Evolutionary conservation across 2,888 invertebrate genomes (phyloP), one percentile per base, ranked within the genome.

Genomic region (Phrixothrix hirtus): DNA sequence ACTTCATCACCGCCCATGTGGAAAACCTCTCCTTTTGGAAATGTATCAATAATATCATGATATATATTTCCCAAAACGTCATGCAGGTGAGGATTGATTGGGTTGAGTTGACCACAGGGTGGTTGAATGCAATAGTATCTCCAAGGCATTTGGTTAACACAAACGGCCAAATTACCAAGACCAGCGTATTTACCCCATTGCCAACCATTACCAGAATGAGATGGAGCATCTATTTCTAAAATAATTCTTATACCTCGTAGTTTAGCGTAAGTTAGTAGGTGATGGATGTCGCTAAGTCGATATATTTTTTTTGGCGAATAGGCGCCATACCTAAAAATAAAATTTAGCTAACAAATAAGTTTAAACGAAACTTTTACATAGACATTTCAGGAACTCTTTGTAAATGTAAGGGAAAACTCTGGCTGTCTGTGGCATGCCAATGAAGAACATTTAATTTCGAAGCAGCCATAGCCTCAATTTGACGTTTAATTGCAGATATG

Each of bases 391-490:
- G 91, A 12, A 88, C 82, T 29, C 85, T 79, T n/a, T 79, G 79
- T 0, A 88, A 85, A 66, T 89, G 87, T 66, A 94, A 79, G 0
- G 96, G 95, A 75, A 95, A 96, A 64, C 95, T 94, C 61, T 95
- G 95, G 1, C 92, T 85, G 74, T 96, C 96, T 0, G 90, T 89
- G 0, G 86, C 86, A 70, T 92, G 92, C 95, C 95, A 96, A 70
- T 96, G 96, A 32, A 96, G 83, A 0, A 93, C 89, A 70, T 96
- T 96, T 79, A 96, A 76, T 75, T 96, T 96, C 37, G 87, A 87
- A 11, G 89, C 82, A 1, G 89, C 87, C 89, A 96, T 92, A 1
- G 85, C 94, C 63, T 94, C 89, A 58, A 95, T 78, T 35, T 88
- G 88, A 58, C 81, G 82, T 62, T 83, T 81, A 12, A 92, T 85